These are phyloP conservation scores for Aldrovandia affinis DNA, from an alignment of 2,797 vertebrate genomes.

Conservation along the genomic window DNA sequence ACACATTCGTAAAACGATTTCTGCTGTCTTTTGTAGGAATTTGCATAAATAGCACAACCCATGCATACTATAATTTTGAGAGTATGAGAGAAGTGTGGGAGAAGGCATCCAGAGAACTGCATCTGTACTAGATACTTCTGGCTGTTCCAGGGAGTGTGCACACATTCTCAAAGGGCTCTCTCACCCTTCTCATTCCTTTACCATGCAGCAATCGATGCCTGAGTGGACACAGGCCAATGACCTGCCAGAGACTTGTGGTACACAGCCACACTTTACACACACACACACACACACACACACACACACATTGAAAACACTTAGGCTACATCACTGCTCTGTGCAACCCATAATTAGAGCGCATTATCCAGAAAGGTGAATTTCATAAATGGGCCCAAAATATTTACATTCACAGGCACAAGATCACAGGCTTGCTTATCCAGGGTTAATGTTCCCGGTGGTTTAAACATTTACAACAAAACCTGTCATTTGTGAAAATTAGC, in stretches of 20 bases:
- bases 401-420: neutral
- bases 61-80: no score
- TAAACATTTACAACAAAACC: neutral
- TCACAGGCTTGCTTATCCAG: neutral
- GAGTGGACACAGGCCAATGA: neutral
- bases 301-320: neutral
- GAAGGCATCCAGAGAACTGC: no score
- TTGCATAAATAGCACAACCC: no score
- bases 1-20: neutral
- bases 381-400: neutral
- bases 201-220: neutral
- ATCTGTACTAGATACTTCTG: no score
- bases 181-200: neutral
- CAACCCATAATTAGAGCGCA: neutral
- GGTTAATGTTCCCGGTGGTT: neutral
- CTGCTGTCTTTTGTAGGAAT: neutral
- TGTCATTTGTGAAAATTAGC: conserved; percentile 10
- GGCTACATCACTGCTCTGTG: neutral
- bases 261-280: neutral
- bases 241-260: neutral
- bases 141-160: no score
- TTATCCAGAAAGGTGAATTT: neutral
- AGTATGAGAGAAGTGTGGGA: no score
- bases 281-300: no score
- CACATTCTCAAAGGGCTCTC: no score